Evolutionary conservation across 2,797 vertebrate genomes (phyloP).

Genomic region (Darevskia mixta): DNA sequence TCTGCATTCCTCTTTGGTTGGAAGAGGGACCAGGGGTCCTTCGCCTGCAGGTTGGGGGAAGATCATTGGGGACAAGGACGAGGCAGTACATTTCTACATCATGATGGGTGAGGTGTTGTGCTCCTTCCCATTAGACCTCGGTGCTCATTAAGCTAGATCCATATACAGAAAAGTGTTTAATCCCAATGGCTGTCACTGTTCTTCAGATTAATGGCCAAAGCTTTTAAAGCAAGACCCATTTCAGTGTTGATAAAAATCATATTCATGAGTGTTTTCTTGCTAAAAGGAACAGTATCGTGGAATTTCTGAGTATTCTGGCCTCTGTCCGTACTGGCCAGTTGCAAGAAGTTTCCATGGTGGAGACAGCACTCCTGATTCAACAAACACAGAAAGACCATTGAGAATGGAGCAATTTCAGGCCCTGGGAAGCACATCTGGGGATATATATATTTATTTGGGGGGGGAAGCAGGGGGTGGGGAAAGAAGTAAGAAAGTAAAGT

Average conservation of each 20-base stretch:
- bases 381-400: constrained; percentile 59
- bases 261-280: constrained; percentile 37
- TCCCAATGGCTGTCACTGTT: constrained; percentile 57
- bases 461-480: constrained; percentile 37
- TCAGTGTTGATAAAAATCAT: constrained; percentile 35
- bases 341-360: constrained; percentile 61
- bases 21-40: too few species aligned
- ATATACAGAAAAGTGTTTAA: constrained; percentile 60
- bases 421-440: constrained; percentile 69
- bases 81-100: not conserved
- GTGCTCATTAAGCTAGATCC: constrained; percentile 63
- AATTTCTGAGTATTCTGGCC: constrained; percentile 35
- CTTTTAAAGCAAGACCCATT: constrained; percentile 32
- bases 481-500: constrained; percentile 32
- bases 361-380: constrained; percentile 56
- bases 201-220: constrained; percentile 43
- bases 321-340: constrained; percentile 54
- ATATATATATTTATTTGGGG: constrained; percentile 11
- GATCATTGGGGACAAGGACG: not conserved
- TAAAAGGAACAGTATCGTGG: constrained; percentile 43
- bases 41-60: not conserved
- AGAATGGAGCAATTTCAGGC: constrained; percentile 58
- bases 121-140: constrained; percentile 41
- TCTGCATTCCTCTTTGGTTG: too few species aligned
- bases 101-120: too few species aligned